Conservation (phyloP, 2,113 vertebrate genomes). For the Glaucidium brasilianum region DNA sequence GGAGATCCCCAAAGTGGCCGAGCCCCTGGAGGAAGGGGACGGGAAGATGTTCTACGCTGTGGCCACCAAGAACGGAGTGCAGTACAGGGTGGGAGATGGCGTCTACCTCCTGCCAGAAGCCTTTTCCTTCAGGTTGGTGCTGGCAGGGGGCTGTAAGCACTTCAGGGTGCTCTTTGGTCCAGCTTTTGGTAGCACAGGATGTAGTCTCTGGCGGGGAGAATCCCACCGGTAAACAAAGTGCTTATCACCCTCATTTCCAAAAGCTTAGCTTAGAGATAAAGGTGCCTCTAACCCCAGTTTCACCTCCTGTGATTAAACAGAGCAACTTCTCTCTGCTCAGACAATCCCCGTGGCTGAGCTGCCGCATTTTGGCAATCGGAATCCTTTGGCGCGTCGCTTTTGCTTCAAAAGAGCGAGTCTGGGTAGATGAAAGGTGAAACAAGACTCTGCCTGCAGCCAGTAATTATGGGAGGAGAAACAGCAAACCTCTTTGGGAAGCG, state of each 20-base stretch:
- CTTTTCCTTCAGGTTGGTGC: constrained; percentile 85
- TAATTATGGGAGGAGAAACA: neutral
- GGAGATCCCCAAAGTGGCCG: constrained; percentile 76
- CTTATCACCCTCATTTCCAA: fast-evolving
- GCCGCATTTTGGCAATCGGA: neutral
- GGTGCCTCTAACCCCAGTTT: neutral
- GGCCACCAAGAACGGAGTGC: constrained; percentile 82
- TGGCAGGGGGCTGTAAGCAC: too few species aligned
- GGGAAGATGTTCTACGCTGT: constrained; percentile 79
- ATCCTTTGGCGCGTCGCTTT: neutral
- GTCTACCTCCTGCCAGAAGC: constrained; percentile 87
- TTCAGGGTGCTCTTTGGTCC: neutral
- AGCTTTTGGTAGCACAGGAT: neutral
- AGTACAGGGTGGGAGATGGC: constrained; percentile 83
- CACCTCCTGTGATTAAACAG: neutral
- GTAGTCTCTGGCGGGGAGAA: fast-evolving
- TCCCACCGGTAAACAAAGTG: fast-evolving
- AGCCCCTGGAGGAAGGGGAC: constrained; percentile 74
- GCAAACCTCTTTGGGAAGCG: neutral
- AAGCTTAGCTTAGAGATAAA: neutral
- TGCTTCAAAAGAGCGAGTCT: neutral
- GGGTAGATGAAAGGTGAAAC: neutral
- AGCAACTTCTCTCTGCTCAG: neutral
- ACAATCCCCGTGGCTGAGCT: neutral
- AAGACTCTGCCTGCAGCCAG: neutral